Base-by-base conservation (phyloP, 2,113 vertebrate genomes). In the Polypterus bichir region DNA sequence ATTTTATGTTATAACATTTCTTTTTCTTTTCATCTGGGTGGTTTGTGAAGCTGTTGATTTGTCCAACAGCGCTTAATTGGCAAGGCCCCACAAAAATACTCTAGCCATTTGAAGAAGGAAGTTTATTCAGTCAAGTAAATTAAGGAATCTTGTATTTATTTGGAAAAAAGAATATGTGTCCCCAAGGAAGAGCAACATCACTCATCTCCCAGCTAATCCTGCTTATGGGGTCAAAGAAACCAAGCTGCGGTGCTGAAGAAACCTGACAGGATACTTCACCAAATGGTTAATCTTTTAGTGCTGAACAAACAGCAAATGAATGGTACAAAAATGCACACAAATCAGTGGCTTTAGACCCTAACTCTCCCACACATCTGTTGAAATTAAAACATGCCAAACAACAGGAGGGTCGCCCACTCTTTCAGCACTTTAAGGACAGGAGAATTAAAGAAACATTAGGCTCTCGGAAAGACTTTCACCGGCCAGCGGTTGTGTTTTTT, bases 201-300 rank as follows among this genome's bases (percentile, higher is more conserved):
- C 59, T 83, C 77, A 72, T 66, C 68, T 7, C 11, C 66, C 10
- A 62, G 68, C 64, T 71, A 65, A 76, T 9, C 64, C 48, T 57
- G 60, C 65, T 61, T 68, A 11, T 66, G 54, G 44, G 44, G 65
- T 62, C 76, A 75, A 75, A 27, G 27, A 27, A 27, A 27, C 27
- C 54, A 46, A 11, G 44, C 56, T 7, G 56, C 46, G 27, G 44
- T 9, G 44, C 27, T 8, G 56, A 58, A 66, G 65, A 75, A 63
- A 66, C 49, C 62, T 81, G 83, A 84, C 80, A 80, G 80, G 73
- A 79, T 65, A 66, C 62, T 62, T 84, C 81, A 80, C 68, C 77
- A n/a, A 69, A 71, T 52, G 59, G 68, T 79, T 86, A 83, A 86
- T 82, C 79, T 77, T 72, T 84, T 77, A 77, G 70, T 59, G 69